These are phyloP conservation scores for Holacanthus passer DNA, from an alignment of 2,113 vertebrate genomes.

Conservation along the genomic window DNA sequence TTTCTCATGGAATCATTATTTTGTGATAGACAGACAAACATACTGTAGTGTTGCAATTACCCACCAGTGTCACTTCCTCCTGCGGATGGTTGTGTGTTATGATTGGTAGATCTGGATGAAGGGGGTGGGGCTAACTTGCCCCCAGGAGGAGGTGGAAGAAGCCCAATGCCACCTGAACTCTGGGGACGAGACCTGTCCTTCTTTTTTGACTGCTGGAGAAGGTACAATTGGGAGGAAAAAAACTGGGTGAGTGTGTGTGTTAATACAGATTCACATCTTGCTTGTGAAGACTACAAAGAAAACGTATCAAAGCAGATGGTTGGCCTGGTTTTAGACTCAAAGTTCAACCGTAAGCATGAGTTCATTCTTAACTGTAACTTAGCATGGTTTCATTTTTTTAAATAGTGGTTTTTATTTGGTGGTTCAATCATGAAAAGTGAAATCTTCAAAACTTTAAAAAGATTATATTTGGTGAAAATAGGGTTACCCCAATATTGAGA, in stretches of 20 bases:
- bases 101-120: conserved; percentile 83
- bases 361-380: neutral
- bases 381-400: neutral
- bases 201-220: conserved; percentile 89
- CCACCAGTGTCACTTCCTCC: conserved; percentile 82
- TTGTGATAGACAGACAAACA: neutral
- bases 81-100: conserved; percentile 84
- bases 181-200: conserved; percentile 88
- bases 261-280: neutral
- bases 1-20: neutral
- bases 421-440: neutral
- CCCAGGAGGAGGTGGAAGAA: conserved; percentile 93
- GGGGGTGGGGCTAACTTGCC: conserved; percentile 88
- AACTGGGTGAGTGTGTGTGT: neutral
- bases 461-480: neutral
- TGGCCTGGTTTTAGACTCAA: neutral
- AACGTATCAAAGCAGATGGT: neutral
- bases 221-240: conserved; percentile 17
- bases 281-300: neutral
- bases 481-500: conserved; percentile 93
- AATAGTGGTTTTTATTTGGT: neutral
- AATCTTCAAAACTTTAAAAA: neutral
- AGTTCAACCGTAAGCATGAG: neutral
- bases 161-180: conserved; percentile 88
- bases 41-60: conserved; percentile 52